Evolutionary conservation across 2,113 vertebrate genomes (phyloP), one percentile per base, ranked within the genome.

Genomic region (Hippocampus zosterae): DNA sequence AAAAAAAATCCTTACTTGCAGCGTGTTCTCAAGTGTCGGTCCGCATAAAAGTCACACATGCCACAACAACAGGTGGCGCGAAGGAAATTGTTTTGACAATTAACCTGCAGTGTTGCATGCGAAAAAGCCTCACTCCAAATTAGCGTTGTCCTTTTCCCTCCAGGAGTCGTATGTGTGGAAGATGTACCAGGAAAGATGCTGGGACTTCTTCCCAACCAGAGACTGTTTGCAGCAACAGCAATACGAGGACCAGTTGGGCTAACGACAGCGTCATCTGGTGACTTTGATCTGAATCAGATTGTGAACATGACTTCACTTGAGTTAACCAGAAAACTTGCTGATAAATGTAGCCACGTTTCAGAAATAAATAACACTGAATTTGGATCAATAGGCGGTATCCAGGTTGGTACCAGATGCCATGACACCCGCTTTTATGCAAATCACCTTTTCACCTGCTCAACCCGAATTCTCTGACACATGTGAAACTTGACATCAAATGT

Each of bases 141-240:
- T 19, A 16, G 11, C 10, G 7, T 2, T 15, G 21, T 64, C 61
- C 19, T 11, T 64, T 64, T 23, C 9, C 70, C 91, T 90, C 27
- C 89, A 99, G 97, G 97, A 99, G 85, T 99, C 97, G 0, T 99
- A 90, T 1, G 97, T 99, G 67, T 99, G 97, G 97, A 99, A 99
- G 91, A 96, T 98, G 96, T 99, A 99, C 87, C 97, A 99, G 87
- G 96, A 98, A 90, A 91, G 97, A 86, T 99, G 97, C 37, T 99
- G 97, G 97, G 97, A 99, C 84, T 99, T 99, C 78, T 99, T 97
- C 91, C 97, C 97, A 1, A 96, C 95, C 12, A 97, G 97, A 48
- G 97, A 99, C 88, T 98, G 97, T 87, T 99, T 99, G 91, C 94
- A 97, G 37, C 99, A 97, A 33, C 99, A 99, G 86, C 97, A 99